Base-by-base conservation (phyloP, 2,888 invertebrate genomes). In the Coenonympha arcania region DNA sequence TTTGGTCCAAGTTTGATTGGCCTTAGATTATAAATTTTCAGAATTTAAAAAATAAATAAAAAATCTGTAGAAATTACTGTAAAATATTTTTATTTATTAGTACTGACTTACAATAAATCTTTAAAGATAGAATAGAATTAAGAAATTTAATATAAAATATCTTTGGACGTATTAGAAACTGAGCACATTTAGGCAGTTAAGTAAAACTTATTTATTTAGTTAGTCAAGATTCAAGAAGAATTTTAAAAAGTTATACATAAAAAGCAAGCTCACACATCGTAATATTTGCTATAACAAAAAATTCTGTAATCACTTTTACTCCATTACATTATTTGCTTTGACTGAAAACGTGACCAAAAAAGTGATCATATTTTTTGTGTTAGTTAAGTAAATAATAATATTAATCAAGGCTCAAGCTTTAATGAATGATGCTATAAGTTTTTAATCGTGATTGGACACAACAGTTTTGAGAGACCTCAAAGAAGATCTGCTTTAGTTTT, bases 31-130 rank as follows among this genome's bases (percentile, higher is more conserved):
- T 8, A 26, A 26, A 26, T n/a, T 3, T 26, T 19, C 19, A n/a
- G 4, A 18, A 16, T 19, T 8, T 18, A 18, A 5, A 6, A 36
- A 39, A 24, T 22, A 11, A 37, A 39, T n/a, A 3, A 22, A 59
- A 66, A 67, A 63, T 50, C 52, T 59, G 43, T 54, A 58, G 60
- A 57, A 65, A 66, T 68, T 69, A 72, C 70, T 76, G 75, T 75
- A 78, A 77, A 77, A 53, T 54, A 43, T 28, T 45, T 45, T 57
- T 62, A 57, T 57, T 76, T 78, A 79, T 81, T 81, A 81, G 80
- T 79, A 74, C 61, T 70, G 73, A 73, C 78, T 78, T 79, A 79
- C 61, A 73, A 65, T 67, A 69, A 63, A 66, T 62, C 39, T 49
- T 55, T 45, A 37, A 48, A 52, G 62, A 68, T 66, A 68, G 28